Conservation (phyloP, 2,797 vertebrate species). For the Myotis findleyi region DNA sequence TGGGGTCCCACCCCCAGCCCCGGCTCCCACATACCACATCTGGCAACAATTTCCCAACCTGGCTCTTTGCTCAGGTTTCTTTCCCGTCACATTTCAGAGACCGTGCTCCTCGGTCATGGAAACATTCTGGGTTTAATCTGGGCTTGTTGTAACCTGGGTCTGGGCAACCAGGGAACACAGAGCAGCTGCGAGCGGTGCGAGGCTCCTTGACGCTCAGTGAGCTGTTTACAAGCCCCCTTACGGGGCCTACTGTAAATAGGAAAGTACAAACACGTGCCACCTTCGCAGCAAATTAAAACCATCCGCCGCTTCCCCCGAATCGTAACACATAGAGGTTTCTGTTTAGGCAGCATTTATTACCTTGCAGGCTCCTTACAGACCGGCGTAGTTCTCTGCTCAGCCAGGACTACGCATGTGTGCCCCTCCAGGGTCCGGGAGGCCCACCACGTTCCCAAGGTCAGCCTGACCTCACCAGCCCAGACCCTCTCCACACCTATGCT, state of each 20-base stretch:
- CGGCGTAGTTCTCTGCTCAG: not conserved
- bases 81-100: conserved; percentile 48
- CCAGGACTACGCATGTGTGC: not conserved
- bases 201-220: conserved; percentile 47
- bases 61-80: conserved; percentile 10
- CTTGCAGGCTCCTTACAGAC: not conserved
- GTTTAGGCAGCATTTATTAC: conserved; percentile 20
- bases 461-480: not conserved
- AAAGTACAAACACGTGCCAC: conserved; percentile 71
- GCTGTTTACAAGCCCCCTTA: conserved; percentile 64
- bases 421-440: not conserved
- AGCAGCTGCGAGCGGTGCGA: conserved; percentile 28
- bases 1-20: not conserved
- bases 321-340: conserved; percentile 15
- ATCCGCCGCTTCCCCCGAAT: conserved; percentile 46
- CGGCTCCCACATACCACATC: conserved; percentile 32
- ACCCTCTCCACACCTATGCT: not conserved
- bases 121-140: conserved; percentile 67
- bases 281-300: conserved; percentile 71
- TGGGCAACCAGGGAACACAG: conserved; percentile 46
- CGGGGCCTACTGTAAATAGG: conserved; percentile 69
- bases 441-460: not conserved
- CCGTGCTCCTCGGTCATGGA: not conserved
- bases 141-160: conserved; percentile 47
- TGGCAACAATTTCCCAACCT: conserved; percentile 61